phyloP scores from a whole-genome alignment of 2,113 vertebrate species.

The Candoia aspera region DNA sequence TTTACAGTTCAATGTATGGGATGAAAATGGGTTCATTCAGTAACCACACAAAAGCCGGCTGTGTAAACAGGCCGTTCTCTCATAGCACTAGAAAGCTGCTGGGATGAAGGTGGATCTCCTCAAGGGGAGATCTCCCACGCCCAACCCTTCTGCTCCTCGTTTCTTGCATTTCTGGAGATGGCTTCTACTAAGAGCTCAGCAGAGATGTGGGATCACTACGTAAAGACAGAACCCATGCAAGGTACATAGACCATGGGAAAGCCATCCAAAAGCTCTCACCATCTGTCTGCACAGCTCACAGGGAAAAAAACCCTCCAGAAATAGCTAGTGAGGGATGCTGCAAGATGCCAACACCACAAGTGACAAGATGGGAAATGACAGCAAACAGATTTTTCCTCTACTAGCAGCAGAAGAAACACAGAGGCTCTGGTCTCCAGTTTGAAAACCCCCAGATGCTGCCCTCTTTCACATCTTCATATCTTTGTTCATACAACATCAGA shows the following conservation, averaged over 20 bases:
- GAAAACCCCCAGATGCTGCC: constrained; percentile 89
- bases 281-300: constrained; percentile 86
- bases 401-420: constrained; percentile 79
- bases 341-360: constrained; percentile 90
- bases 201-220: constrained; percentile 61
- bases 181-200: constrained; percentile 54
- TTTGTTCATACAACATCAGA: constrained; percentile 82
- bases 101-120: neutral
- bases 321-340: constrained; percentile 88
- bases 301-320: constrained; percentile 53
- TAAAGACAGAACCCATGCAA: constrained; percentile 66
- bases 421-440: constrained; percentile 81
- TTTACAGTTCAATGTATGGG: neutral
- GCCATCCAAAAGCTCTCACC: constrained; percentile 82
- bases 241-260: constrained; percentile 61
- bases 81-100: neutral
- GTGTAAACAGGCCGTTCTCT: neutral
- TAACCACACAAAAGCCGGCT: neutral
- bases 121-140: neutral
- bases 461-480: constrained; percentile 79
- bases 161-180: constrained; percentile 25
- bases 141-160: neutral
- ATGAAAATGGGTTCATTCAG: neutral
- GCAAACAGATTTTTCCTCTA: constrained; percentile 91
- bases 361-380: constrained; percentile 98